These are phyloP conservation scores for Pterostichus madidus DNA, from an alignment of 2,888 invertebrate species.

Conservation along the genomic window DNA sequence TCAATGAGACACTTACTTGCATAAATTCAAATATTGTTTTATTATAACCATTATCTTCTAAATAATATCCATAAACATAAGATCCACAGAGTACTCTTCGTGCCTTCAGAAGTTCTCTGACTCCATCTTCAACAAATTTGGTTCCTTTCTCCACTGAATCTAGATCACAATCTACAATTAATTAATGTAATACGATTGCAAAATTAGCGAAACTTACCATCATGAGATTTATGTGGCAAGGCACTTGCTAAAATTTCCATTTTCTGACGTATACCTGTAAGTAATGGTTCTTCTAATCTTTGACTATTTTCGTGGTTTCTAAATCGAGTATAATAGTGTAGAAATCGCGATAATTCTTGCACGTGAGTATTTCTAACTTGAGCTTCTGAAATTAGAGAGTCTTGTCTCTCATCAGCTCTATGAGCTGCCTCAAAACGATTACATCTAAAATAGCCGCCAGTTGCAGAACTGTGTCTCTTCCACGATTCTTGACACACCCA, in stretches of 20 bases:
- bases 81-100: constrained; percentile 83
- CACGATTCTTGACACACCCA: constrained; percentile 86
- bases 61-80: constrained; percentile 84
- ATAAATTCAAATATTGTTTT: constrained; percentile 85
- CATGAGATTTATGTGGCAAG: constrained; percentile 75
- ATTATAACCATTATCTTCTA: constrained; percentile 83
- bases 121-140: constrained; percentile 83
- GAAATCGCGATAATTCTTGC: constrained; percentile 83
- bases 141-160: constrained; percentile 76
- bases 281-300: constrained; percentile 81
- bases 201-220: constrained; percentile 73
- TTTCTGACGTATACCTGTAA: constrained; percentile 81
- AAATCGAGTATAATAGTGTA: constrained; percentile 83
- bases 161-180: constrained; percentile 68
- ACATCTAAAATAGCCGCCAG: constrained; percentile 84
- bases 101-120: constrained; percentile 82
- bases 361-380: constrained; percentile 80
- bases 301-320: constrained; percentile 84
- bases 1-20: constrained; percentile 78
- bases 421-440: constrained; percentile 82
- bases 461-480: constrained; percentile 85
- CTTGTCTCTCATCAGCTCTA: constrained; percentile 82
- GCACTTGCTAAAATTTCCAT: constrained; percentile 82
- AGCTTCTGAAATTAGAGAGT: constrained; percentile 80
- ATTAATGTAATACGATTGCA: constrained; percentile 19